Evolutionary conservation across 2,888 invertebrate species (phyloP), one percentile per base, ranked within the genome.

Genomic region (Peribatodes rhomboidaria): DNA sequence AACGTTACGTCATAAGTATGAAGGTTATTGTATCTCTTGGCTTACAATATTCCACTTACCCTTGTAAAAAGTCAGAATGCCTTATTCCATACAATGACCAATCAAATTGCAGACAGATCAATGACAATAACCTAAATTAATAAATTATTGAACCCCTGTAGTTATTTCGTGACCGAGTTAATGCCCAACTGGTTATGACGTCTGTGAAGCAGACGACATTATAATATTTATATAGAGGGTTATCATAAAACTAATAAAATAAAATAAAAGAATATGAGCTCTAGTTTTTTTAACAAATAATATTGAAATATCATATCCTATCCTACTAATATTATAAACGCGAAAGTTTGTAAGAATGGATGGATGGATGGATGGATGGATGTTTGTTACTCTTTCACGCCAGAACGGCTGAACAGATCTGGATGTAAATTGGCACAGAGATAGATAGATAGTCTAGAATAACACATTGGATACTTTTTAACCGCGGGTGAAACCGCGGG

Each of bases 81-180:
- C 42, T 31, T 13, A 35, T 53, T 33, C 35, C n/a, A 18, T 16
- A 31, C 14, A 14, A 27, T 14, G 14, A 31, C 3, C 22, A 39
- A 46, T 41, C 18, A 44, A 56, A 39, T 39, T 14, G 18, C 44
- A 44, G 56, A 57, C 37, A 41, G 31, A 57, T 37, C 42, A 42
- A 37, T 46, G 33, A 50, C 41, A 35, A 50, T 56, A 35, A 35
- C 7, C 41, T 14, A 46, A 27, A 57, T 39, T 37, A 52, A 52
- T 41, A 31, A 46, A 20, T 41, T 33, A 53, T 39, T 37, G 63
- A 44, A 33, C 63, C 35, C 63, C 63, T 27, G 50, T 31, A 46
- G 63, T 13, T 58, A 13, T 50, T 33, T 35, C 20, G 16, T 42
- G 31, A 47, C 53, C 33, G 13, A 31, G 33, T 18, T 47, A 54